phyloP scores from a whole-genome alignment of 2,888 invertebrate species.

The Pycnomerus fuliginosus region DNA sequence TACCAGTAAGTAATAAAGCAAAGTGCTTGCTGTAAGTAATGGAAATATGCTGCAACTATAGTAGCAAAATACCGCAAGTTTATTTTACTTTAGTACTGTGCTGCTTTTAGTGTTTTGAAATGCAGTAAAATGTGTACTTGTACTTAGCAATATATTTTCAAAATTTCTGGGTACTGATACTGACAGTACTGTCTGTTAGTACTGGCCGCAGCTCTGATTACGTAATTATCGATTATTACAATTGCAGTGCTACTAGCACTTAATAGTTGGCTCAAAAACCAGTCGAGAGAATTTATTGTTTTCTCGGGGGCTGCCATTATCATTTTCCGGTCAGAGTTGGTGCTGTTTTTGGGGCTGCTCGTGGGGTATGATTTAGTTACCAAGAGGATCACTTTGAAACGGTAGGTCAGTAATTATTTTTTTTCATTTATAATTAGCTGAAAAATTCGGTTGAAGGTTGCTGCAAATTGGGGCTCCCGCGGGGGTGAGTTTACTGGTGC shows the following conservation, averaged over 20 bases:
- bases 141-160: too few relatives aligned
- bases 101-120: too few relatives aligned
- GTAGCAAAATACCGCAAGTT: too few relatives aligned
- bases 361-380: constrained; percentile 76
- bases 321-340: constrained; percentile 88
- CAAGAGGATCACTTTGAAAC: constrained; percentile 65
- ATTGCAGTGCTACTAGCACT: constrained; percentile 78
- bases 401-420: constrained; percentile 56
- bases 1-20: too few relatives aligned
- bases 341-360: constrained; percentile 82
- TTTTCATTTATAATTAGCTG: constrained; percentile 1
- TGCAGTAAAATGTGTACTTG: too few relatives aligned
- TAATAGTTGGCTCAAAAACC: constrained; percentile 79
- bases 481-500: constrained; percentile 64
- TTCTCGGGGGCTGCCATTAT: constrained; percentile 85
- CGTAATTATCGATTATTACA: constrained; percentile 1
- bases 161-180: too few relatives aligned
- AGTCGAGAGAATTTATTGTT: constrained; percentile 73
- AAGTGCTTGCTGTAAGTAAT: too few relatives aligned
- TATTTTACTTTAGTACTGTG: too few relatives aligned
- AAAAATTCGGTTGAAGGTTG: constrained; percentile 56
- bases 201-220: too few relatives aligned
- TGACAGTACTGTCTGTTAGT: too few relatives aligned
- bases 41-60: too few relatives aligned
- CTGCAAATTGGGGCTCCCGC: constrained; percentile 72